A percentile compares a stretch with the other conserved stretches of the same genome.
Evolutionary conservation across 1,140 invertebrate genomes (phyloP).

Genomic region (Antheraea pernyi): DNA sequence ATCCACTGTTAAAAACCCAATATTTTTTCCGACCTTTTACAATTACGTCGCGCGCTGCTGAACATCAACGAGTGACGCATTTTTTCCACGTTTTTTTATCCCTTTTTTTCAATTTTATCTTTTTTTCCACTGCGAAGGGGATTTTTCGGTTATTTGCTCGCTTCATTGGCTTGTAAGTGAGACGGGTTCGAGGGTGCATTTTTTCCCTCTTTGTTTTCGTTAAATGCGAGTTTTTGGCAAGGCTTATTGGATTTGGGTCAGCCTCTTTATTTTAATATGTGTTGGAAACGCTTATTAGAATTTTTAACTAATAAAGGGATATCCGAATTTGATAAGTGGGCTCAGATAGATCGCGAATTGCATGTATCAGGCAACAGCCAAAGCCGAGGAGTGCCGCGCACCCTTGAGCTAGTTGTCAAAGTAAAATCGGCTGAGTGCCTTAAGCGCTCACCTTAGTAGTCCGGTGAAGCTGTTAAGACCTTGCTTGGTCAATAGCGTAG

Average conservation of each 20-base stretch:
- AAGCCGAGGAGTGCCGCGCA: no score
- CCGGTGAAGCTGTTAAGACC: no score
- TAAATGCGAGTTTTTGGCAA: conserved; percentile 38
- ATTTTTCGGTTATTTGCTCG: conserved; percentile 77
- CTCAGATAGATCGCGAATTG: no score
- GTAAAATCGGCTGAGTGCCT: no score
- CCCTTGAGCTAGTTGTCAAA: no score
- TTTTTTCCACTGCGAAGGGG: conserved; percentile 71
- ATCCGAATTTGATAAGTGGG: no score
- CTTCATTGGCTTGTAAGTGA: conserved; percentile 77
- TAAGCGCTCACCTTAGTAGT: no score
- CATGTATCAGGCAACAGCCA: no score
- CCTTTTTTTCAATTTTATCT: conserved; percentile 65
- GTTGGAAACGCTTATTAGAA: conserved; percentile 8
- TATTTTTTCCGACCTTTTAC: conserved; percentile 66
- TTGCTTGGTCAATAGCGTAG: no score
- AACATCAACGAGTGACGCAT: conserved; percentile 62
- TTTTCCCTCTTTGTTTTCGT: conserved; percentile 54
- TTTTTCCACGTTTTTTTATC: conserved; percentile 38
- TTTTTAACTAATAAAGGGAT: background rate
- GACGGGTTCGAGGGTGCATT: conserved; percentile 56
- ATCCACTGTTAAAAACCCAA: conserved; percentile 11
- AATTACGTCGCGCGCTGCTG: conserved; percentile 62
- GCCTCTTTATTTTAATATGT: background rate
- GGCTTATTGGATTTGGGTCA: conserved; percentile 64